Percentiles rank a stretch among this genome's conserved stretches.
Conservation (phyloP, 2,797 vertebrate genomes). For the Dromococcyx pavoninus region DNA sequence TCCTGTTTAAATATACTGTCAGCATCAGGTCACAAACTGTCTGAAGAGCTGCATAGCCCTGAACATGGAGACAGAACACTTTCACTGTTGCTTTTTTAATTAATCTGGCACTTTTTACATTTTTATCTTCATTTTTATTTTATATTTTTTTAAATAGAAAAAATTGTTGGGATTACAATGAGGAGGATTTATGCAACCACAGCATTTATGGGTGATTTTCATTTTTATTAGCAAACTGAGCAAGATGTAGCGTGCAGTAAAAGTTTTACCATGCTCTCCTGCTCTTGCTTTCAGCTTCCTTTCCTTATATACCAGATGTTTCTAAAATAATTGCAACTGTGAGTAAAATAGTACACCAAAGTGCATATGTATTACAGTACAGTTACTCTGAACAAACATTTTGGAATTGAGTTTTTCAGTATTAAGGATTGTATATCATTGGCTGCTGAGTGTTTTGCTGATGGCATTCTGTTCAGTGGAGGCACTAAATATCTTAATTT, state of each 20-base stretch:
- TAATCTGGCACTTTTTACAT: constrained; percentile 58
- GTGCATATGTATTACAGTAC: neutral
- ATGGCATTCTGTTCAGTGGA: neutral
- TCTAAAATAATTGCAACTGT: constrained; percentile 45
- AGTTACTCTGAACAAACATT: neutral
- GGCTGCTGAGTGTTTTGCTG: neutral
- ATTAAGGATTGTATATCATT: neutral
- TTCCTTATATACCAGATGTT: constrained; percentile 34
- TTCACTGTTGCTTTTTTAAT: constrained; percentile 53
- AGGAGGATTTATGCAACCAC: constrained; percentile 61
- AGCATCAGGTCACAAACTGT: neutral
- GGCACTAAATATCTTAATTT: neutral
- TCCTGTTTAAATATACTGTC: constrained; percentile 32
- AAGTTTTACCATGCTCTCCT: constrained; percentile 50
- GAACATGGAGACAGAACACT: neutral
- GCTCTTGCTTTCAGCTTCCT: constrained; percentile 35
- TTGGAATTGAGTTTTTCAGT: neutral
- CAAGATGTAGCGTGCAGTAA: constrained; percentile 59
- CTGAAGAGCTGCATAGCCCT: neutral
- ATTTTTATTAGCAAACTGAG: constrained; percentile 70
- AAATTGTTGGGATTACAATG: constrained; percentile 19
- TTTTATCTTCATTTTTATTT: constrained; percentile 59
- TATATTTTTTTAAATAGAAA: neutral
- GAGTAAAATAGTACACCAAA: constrained; percentile 25
- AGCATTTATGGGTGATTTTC: too few species aligned